phyloP scores from a whole-genome alignment of 2,797 vertebrate species.

The Australoheros facetus region DNA sequence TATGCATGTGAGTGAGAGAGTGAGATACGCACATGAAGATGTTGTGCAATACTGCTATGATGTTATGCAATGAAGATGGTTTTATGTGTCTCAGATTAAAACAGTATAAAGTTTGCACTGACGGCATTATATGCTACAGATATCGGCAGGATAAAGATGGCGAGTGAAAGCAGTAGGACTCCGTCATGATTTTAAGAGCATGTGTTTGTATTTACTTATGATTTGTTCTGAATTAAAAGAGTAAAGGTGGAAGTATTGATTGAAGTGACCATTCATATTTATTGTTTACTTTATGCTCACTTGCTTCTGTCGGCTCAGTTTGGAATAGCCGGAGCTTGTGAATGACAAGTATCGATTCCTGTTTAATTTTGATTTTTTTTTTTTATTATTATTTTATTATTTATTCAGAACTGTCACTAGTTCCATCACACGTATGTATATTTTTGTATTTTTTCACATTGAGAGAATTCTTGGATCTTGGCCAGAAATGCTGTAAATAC shows the following conservation, averaged over 20 bases:
- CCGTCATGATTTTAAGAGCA: conserved; percentile 61
- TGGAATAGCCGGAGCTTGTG: conserved; percentile 52
- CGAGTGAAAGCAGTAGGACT: conserved; percentile 16
- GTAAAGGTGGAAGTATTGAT: conserved; percentile 73
- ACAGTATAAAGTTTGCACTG: conserved; percentile 78
- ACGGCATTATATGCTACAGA: conserved; percentile 65
- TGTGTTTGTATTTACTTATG: conserved; percentile 74
- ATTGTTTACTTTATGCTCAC: conserved; percentile 64
- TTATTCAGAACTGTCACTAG: conserved; percentile 66
- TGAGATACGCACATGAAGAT: conserved; percentile 63
- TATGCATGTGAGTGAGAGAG: conserved; percentile 51
- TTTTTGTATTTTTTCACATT: conserved; percentile 58
- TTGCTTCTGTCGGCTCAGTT: conserved; percentile 48
- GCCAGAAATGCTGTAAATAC: conserved; percentile 77
- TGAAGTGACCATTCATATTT: conserved; percentile 76
- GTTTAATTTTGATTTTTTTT: neutral
- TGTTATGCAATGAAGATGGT: conserved; percentile 79
- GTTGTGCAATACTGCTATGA: conserved; percentile 77
- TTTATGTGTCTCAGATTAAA: conserved; percentile 64
- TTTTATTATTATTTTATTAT: conserved; percentile 53
- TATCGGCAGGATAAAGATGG: conserved; percentile 45
- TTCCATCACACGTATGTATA: conserved; percentile 70
- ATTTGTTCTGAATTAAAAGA: conserved; percentile 73
- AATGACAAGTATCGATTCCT: conserved; percentile 53
- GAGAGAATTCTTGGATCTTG: conserved; percentile 60